Evolutionary conservation across 2,113 vertebrate genomes (phyloP), one percentile per base, ranked within the genome.

Genomic region (Amphiprion percula): DNA sequence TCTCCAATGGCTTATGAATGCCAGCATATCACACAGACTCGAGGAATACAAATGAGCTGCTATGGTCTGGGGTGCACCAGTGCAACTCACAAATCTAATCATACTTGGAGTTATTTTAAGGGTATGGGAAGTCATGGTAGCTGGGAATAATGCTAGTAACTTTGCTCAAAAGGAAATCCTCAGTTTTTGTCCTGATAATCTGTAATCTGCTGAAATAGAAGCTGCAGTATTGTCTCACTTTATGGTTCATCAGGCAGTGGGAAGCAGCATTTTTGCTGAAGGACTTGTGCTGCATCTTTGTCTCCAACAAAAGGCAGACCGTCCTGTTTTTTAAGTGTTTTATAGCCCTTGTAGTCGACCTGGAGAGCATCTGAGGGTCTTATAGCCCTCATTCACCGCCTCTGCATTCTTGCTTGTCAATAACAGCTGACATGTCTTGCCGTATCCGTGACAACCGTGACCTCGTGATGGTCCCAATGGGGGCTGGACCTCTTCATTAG

Each of bases 371-470:
- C 70, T 59, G 67, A 81, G 68, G 66, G 70, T 55, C 68, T 54
- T 71, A 80, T 83, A 74, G 75, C 76, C 77, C 37, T 83, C 79
- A 87, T 77, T 86, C 65, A 47, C 24, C 47, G 30, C 67, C 33
- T 10, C 39, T 77, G 64, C 81, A 74, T 78, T 88, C 69, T 50
- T 79, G 64, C 73, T 85, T 85, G 69, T 85, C 77, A 67, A 68
- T 85, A 83, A 90, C 69, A 84, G 70, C 71, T 84, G 76, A 88
- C 77, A 56, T 54, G 65, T 58, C 66, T 77, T 72, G 64, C 16
- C 6, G 85, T 91, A 77, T 85, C 91, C 88, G 12, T 92, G 90
- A 87, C 88, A 85, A 91, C 75, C 37, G 62, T 77, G 75, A 87
- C 85, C 88, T 78, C 44, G 54, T 77, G 80, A 84, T 76, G 52